These are phyloP conservation scores for Nanorana parkeri DNA, from an alignment of 2,113 vertebrate genomes.

Conservation along the genomic window DNA sequence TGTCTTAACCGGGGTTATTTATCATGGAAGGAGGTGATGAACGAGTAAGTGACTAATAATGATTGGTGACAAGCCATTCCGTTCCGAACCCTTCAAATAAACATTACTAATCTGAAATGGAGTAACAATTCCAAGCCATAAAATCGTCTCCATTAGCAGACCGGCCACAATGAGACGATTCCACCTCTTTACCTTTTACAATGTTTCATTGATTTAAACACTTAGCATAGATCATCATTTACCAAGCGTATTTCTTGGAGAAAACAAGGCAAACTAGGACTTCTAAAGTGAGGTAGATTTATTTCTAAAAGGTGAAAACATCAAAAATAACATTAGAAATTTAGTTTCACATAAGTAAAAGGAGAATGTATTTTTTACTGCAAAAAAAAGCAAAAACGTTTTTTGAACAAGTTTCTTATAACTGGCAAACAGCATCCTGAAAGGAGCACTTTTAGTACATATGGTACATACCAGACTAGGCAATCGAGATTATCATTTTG, in stretches of 20 bases:
- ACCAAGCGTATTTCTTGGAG: neutral
- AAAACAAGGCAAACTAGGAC: slow-evolving; percentile 2
- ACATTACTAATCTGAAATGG: too few species aligned
- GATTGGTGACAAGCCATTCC: too few species aligned
- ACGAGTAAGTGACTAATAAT: neutral
- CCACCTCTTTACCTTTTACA: too few species aligned
- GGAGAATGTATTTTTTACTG: neutral
- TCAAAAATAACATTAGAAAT: neutral
- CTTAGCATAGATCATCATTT: too few species aligned
- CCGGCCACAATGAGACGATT: too few species aligned
- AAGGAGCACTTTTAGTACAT: neutral
- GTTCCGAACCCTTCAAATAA: too few species aligned
- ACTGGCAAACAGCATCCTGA: neutral
- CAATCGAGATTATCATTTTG: neutral
- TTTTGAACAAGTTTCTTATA: neutral
- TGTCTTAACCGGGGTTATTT: neutral
- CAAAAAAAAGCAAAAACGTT: neutral
- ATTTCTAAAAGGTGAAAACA: slow-evolving; percentile 27
- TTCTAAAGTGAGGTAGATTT: slow-evolving; percentile 45
- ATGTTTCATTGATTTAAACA: too few species aligned
- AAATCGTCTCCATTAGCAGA: too few species aligned
- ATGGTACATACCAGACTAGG: neutral
- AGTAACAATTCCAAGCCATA: too few species aligned
- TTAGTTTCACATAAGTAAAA: slow-evolving; percentile 11
- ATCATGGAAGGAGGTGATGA: neutral